phyloP scores from a whole-genome alignment of 2,113 vertebrate species.

The Atherinomorus stipes region DNA sequence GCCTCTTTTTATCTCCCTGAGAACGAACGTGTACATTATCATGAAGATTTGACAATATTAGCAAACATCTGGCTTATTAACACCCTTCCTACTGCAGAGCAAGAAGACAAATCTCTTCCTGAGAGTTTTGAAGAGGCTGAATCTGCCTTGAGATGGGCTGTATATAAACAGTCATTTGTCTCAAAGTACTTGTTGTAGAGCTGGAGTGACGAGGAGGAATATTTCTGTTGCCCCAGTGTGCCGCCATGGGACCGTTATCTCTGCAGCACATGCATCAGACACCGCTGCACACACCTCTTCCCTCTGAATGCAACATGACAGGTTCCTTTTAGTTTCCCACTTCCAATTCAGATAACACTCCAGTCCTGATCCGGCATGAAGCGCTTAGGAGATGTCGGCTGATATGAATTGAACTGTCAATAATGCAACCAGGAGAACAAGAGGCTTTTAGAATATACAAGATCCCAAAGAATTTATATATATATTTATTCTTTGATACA shows the following conservation, averaged over 20 bases:
- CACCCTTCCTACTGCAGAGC: constrained; percentile 15
- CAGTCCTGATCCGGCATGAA: constrained; percentile 67
- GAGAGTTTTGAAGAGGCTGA: constrained; percentile 55
- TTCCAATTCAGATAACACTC: constrained; percentile 68
- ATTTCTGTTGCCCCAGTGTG: constrained; percentile 56
- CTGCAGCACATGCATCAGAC: constrained; percentile 74
- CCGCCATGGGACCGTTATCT: constrained; percentile 73
- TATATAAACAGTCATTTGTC: constrained; percentile 65
- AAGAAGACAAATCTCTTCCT: constrained; percentile 42
- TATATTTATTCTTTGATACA: constrained; percentile 68
- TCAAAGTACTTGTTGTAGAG: constrained; percentile 60
- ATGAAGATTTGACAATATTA: constrained; percentile 47
- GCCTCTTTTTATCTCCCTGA: too few species aligned
- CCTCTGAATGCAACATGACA: constrained; percentile 77
- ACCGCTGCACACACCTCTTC: constrained; percentile 66
- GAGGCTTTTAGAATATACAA: constrained; percentile 54
- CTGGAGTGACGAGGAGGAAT: constrained; percentile 69
- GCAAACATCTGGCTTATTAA: constrained; percentile 42
- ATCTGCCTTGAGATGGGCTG: constrained; percentile 56
- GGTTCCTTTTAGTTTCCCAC: constrained; percentile 74
- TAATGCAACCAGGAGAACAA: constrained; percentile 58
- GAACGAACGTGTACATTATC: not conserved
- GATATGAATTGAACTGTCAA: constrained; percentile 81
- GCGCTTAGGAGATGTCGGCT: constrained; percentile 76
- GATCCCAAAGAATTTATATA: constrained; percentile 58